These are phyloP conservation scores for Hydropotes inermis DNA, from an alignment of 2,113 vertebrate species.

Conservation along the genomic window DNA sequence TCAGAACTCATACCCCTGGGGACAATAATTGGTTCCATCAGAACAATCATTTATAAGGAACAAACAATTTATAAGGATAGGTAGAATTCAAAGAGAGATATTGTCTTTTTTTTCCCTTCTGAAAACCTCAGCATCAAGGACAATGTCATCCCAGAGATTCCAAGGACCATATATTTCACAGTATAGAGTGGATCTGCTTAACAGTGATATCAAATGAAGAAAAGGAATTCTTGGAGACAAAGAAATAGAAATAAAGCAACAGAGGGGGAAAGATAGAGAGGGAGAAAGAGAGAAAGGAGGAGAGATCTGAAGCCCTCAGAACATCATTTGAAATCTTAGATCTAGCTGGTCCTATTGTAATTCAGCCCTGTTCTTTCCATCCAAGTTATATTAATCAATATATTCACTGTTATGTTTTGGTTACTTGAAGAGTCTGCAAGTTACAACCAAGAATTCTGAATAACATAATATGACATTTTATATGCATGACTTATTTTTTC, in stretches of 20 bases:
- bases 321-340: not conserved
- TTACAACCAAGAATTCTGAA: not conserved
- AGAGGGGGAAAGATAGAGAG: not conserved
- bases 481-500: not conserved
- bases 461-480: not conserved
- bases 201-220: not conserved
- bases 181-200: not conserved
- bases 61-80: not conserved
- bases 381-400: not conserved
- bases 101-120: not conserved
- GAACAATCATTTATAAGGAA: not conserved
- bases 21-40: not conserved
- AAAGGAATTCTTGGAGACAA: not conserved
- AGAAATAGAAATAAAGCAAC: not conserved
- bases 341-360: not conserved
- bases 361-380: not conserved
- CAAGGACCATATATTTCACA: not conserved
- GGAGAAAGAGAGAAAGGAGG: not conserved
- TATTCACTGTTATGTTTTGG: not conserved
- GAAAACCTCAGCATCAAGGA: not conserved
- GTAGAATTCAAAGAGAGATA: not conserved
- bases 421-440: not conserved
- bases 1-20: not conserved
- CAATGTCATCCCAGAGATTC: not conserved
- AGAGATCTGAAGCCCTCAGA: not conserved